phyloP scores from a whole-genome alignment of 2,797 vertebrate species.

The Gadopsis marmoratus region DNA sequence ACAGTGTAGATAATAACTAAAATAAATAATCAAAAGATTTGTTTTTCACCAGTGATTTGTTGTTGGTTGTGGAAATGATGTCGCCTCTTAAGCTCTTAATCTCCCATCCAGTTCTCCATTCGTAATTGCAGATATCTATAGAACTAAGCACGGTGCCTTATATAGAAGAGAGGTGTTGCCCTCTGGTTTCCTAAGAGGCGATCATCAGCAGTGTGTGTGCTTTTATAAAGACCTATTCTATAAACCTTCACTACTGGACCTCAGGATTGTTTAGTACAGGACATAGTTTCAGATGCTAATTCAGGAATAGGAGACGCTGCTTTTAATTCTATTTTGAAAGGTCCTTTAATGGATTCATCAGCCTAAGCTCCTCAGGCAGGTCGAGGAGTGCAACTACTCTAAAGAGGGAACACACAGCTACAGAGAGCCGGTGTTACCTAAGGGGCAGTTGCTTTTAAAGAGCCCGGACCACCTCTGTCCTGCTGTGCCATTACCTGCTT shows the following conservation, averaged over 20 bases:
- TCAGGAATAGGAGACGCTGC: neutral
- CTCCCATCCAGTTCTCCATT: neutral
- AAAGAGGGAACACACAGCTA: conserved; percentile 29
- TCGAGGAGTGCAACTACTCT: conserved; percentile 9
- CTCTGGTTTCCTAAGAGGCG: neutral
- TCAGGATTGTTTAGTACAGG: neutral
- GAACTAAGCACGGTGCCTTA: neutral
- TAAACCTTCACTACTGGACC: neutral
- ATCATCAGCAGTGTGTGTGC: neutral
- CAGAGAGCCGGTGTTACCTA: conserved; percentile 42
- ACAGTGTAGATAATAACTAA: too few species aligned
- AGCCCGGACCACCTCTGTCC: conserved; percentile 69
- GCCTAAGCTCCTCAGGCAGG: conserved; percentile 15
- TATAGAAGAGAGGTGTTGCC: too few species aligned
- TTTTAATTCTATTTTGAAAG: conserved; percentile 30
- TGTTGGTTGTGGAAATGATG: too few species aligned
- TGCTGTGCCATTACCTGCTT: conserved; percentile 76
- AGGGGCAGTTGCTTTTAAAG: conserved; percentile 55
- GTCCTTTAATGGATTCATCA: conserved; percentile 24
- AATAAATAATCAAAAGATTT: too few species aligned
- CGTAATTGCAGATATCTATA: neutral
- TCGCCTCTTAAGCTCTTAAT: neutral
- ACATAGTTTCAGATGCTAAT: neutral
- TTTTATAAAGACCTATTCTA: conserved; percentile 11
- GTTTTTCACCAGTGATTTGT: too few species aligned